Evolutionary conservation across 1,140 invertebrate species (phyloP), one percentile per base, ranked within the genome.

Genomic region (Muscidifurax raptorellus): DNA sequence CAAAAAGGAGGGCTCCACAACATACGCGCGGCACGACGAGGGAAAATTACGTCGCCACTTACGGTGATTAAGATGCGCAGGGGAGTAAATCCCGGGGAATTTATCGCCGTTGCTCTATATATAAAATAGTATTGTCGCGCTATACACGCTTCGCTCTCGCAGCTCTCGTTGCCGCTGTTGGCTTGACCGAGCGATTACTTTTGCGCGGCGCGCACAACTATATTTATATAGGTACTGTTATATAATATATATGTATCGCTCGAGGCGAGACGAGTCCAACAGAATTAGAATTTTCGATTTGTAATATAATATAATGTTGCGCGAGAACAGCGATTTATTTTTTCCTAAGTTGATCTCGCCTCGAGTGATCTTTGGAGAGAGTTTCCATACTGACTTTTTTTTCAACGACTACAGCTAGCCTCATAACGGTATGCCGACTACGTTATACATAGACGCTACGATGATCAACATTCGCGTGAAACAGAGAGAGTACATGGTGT

Each of bases 1-100:
- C 64, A 47, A 81, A 47, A 81, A 40, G 25, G 69, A n/a, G 67
- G 5, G 25, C 25, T n/a, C n/a, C n/a, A n/a, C n/a, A n/a, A n/a
- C n/a, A n/a, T n/a, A n/a, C n/a, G n/a, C n/a, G n/a, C n/a, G n/a
- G n/a, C n/a, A n/a, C 15, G 18, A 2, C 22, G 28, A 25, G 28
- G 22, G 77, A 79, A 32, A 67, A 80, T 67, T 69, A 69, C 59
- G 59, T 67, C 32, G 78, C 30, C 78, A 67, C 78, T 80, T 80
- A 67, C 66, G 78, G 78, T 80, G 78, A 80, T 80, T 80, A 80
- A 80, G 78, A 80, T 80, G 78, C 30, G 25, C 52, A 6, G 18
- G 15, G 30, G 22, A 40, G 78, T 80, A 80, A 80, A 69, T 80
- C 36, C 36, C 22, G 64, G 18, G 47, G 47, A 67, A 80, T 80